Evolutionary conservation across 2,797 vertebrate genomes (phyloP).

Genomic region (Mormyrops boulengeri): DNA sequence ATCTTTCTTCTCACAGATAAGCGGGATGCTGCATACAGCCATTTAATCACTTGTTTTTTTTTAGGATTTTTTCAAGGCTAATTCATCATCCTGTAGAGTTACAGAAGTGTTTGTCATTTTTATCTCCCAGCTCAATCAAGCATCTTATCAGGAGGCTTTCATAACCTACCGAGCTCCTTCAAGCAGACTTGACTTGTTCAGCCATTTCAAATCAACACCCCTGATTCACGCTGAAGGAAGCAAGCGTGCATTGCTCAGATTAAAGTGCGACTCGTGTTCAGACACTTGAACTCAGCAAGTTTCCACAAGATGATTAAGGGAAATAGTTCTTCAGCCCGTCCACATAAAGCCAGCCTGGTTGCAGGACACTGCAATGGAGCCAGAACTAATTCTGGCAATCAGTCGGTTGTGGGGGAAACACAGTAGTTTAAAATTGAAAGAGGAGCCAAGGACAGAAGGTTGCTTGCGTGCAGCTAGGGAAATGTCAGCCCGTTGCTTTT

Average conservation of each 20-base stretch:
- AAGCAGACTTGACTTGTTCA: constrained; percentile 35
- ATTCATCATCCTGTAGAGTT: neutral
- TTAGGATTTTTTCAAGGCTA: neutral
- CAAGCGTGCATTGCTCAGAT: neutral
- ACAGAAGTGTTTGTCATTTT: neutral
- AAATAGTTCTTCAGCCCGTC: neutral
- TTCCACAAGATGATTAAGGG: neutral
- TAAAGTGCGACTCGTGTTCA: neutral
- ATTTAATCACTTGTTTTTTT: neutral
- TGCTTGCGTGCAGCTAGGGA: neutral
- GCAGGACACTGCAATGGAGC: neutral
- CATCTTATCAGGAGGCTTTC: constrained; percentile 13
- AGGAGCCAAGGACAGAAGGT: neutral
- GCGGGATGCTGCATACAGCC: neutral
- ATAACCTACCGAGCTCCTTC: constrained; percentile 25
- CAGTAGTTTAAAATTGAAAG: neutral
- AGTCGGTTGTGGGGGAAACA: neutral
- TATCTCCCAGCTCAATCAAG: constrained; percentile 3
- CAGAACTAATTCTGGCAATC: neutral
- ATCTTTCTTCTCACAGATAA: neutral
- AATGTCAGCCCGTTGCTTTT: neutral
- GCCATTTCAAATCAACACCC: constrained; percentile 22
- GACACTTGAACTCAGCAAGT: neutral
- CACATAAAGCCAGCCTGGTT: neutral
- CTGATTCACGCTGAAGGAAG: neutral